Evolutionary conservation across 2,797 vertebrate genomes (phyloP).

Genomic region (Takifugu rubripes): DNA sequence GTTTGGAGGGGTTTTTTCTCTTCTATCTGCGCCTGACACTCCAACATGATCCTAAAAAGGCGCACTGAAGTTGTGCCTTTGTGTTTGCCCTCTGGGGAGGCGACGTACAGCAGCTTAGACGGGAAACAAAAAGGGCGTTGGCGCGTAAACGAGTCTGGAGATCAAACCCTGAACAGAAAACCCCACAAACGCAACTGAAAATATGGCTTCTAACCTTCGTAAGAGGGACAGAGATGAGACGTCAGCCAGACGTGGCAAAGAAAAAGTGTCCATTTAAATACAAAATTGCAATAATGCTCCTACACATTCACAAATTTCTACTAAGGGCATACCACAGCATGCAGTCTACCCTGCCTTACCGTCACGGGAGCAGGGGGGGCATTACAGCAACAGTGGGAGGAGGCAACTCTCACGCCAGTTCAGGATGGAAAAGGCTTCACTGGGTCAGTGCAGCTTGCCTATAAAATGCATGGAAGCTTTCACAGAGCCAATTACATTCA

Average conservation of each 20-base stretch:
- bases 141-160: conserved; percentile 13
- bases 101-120: conserved; percentile 20
- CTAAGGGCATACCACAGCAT: conserved; percentile 74
- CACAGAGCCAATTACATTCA: too few relatives aligned
- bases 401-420: conserved; percentile 50
- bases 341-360: conserved; percentile 72
- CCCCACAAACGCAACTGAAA: conserved; percentile 19
- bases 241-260: conserved; percentile 57
- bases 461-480: conserved; percentile 24
- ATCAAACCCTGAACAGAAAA: conserved; percentile 36
- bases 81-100: conserved; percentile 38
- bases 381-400: conserved; percentile 68
- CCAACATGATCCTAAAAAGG: conserved; percentile 12
- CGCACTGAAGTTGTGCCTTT: conserved; percentile 14
- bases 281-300: conserved; percentile 69
- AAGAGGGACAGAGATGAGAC: conserved; percentile 24
- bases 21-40: conserved; percentile 17
- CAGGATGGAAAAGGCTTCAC: conserved; percentile 19
- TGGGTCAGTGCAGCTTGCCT: neutral
- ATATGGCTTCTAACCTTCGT: conserved; percentile 55
- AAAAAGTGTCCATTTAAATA: conserved; percentile 60
- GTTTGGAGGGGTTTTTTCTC: conserved; percentile 25
- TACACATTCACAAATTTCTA: conserved; percentile 73
- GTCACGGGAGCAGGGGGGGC: conserved; percentile 62
- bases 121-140: conserved; percentile 9